Percentiles rank a stretch among this genome's conserved stretches.
Conservation (phyloP, 2,888 invertebrate species). For the Lasioglossum morio region DNA sequence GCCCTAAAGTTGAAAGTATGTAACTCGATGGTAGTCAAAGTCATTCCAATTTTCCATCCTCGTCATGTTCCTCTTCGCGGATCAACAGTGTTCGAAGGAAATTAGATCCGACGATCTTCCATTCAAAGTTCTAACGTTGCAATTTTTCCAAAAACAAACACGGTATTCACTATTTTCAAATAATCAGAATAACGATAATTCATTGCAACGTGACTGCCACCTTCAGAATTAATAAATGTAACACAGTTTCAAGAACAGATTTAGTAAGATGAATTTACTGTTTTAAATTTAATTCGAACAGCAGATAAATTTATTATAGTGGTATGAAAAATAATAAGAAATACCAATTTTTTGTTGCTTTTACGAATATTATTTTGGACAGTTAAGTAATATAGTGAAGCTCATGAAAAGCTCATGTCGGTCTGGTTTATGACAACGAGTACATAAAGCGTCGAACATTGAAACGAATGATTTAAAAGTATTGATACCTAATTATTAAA, state of each 20-base stretch:
- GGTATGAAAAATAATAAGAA: neutral
- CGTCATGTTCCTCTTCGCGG: neutral
- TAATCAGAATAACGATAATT: too few species aligned
- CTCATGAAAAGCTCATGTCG: neutral
- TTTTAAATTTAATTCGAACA: neutral
- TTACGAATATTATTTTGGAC: neutral
- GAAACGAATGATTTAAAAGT: too few species aligned
- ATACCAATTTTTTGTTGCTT: neutral
- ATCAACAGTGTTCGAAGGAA: neutral
- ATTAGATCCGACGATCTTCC: neutral
- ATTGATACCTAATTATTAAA: too few species aligned
- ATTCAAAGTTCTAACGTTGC: neutral
- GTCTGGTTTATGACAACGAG: neutral
- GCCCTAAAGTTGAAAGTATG: constrained; percentile 43
- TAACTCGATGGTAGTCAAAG: constrained; percentile 51
- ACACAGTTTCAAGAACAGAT: neutral
- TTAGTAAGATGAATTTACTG: neutral
- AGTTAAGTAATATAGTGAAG: neutral
- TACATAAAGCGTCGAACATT: neutral
- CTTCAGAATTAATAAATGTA: too few species aligned
- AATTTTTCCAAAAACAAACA: neutral
- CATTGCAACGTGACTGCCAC: too few species aligned
- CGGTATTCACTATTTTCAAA: neutral
- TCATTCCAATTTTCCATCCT: constrained; percentile 42
- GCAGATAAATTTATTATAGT: neutral